Conservation (phyloP, 2,113 vertebrate genomes). For the Dipodomys spectabilis region DNA sequence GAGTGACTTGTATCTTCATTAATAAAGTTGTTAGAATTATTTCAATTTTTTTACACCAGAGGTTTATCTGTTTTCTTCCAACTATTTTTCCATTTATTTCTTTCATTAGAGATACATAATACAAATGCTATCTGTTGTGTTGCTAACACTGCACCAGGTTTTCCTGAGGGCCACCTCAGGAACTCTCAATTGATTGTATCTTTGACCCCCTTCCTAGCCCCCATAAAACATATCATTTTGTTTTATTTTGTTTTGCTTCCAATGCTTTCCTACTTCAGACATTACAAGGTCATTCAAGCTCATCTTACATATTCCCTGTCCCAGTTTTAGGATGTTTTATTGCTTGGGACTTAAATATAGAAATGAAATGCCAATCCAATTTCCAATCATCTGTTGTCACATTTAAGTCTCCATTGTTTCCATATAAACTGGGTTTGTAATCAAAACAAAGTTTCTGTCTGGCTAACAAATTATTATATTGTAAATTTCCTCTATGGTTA, state of each 20-base stretch:
- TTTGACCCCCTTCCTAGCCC: not conserved
- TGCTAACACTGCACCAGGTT: not conserved
- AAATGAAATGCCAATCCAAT: conserved; percentile 13
- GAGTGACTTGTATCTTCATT: not conserved
- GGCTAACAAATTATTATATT: not conserved
- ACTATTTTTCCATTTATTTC: conserved; percentile 5
- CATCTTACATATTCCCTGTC: not conserved
- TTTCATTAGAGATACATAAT: not conserved
- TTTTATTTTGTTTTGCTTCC: not conserved
- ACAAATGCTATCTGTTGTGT: not conserved
- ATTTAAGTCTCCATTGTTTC: conserved; percentile 6
- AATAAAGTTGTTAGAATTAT: not conserved
- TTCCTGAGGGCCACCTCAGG: not conserved
- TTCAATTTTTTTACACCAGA: not conserved
- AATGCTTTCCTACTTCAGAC: not conserved
- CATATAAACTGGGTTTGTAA: conserved; percentile 17
- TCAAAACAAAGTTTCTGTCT: not conserved
- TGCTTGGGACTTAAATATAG: not conserved
- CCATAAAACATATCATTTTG: not conserved
- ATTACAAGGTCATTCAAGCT: not conserved
- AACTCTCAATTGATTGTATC: not conserved
- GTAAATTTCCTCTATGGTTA: not conserved
- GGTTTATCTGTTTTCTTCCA: not conserved
- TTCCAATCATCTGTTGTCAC: not conserved
- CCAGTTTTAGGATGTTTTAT: not conserved